Conservation (phyloP, 1,140 invertebrate species). For the Philotrypesis tridentata region DNA sequence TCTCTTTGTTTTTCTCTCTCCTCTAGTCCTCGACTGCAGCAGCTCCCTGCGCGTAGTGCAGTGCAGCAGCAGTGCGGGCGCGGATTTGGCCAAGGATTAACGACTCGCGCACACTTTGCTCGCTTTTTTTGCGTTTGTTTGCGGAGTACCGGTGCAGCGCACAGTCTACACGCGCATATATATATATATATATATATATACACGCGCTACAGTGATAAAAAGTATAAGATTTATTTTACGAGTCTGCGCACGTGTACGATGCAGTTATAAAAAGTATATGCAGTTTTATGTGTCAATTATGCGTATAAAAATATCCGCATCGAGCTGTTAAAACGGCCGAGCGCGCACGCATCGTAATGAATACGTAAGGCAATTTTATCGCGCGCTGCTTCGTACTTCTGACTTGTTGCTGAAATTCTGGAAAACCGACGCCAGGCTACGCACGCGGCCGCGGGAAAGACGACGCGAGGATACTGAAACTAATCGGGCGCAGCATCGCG, state of each 20-base stretch:
- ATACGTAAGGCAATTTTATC: too few species aligned
- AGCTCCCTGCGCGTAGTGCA: not conserved
- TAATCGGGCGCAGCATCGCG: not conserved
- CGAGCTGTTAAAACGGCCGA: not conserved
- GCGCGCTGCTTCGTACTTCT: too few species aligned
- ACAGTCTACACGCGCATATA: too few species aligned
- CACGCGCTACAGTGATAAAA: not conserved
- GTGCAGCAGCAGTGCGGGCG: not conserved
- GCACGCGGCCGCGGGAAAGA: not conserved
- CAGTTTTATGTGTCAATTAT: constrained; percentile 5
- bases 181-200: not conserved
- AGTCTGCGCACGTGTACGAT: not conserved
- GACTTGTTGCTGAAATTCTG: too few species aligned
- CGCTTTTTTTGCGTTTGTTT: constrained; percentile 26
- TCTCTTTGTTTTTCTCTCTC: not conserved
- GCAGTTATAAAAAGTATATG: not conserved
- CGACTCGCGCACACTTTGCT: constrained; percentile 12
- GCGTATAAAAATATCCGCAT: not conserved
- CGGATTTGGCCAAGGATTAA: constrained; percentile 28
- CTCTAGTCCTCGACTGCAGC: not conserved
- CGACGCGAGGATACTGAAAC: not conserved
- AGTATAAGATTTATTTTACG: constrained; percentile 38
- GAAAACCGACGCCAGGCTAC: too few species aligned
- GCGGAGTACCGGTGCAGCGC: not conserved
- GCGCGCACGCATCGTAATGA: not conserved